Conservation (phyloP, 2,888 invertebrate species). For the Molanna angustata region DNA sequence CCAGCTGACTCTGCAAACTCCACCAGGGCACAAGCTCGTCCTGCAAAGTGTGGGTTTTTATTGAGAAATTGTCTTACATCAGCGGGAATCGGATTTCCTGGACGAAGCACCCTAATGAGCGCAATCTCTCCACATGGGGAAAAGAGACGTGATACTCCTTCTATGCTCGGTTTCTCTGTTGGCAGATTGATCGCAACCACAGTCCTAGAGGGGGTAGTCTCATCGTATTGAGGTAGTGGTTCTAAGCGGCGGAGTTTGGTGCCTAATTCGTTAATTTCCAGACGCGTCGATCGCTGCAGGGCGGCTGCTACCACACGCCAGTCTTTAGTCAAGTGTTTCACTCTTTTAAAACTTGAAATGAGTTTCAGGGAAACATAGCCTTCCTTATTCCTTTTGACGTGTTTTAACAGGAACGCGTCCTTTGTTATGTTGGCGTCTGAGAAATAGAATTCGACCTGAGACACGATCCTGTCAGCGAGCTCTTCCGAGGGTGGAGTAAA, state of each 20-base stretch:
- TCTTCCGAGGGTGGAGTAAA: slow-evolving; percentile 73
- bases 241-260: slow-evolving; percentile 85
- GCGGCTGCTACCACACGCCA: slow-evolving; percentile 91
- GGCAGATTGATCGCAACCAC: slow-evolving; percentile 86
- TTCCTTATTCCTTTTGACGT: slow-evolving; percentile 91
- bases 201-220: slow-evolving; percentile 89
- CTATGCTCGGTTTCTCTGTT: slow-evolving; percentile 80
- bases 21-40: slow-evolving; percentile 83
- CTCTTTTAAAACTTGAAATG: slow-evolving; percentile 92
- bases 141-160: slow-evolving; percentile 89
- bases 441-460: slow-evolving; percentile 94
- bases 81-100: slow-evolving; percentile 86
- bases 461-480: slow-evolving; percentile 72
- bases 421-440: slow-evolving; percentile 93
- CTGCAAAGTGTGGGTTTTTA: slow-evolving; percentile 85
- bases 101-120: slow-evolving; percentile 80
- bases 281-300: slow-evolving; percentile 69
- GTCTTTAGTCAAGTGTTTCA: slow-evolving; percentile 91
- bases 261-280: slow-evolving; percentile 87
- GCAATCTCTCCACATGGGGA: slow-evolving; percentile 87
- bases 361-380: slow-evolving; percentile 93
- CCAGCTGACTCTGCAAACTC: slow-evolving; percentile 88
- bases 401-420: slow-evolving; percentile 92
- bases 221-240: slow-evolving; percentile 85
- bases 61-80: slow-evolving; percentile 89